Conservation (phyloP, 2,888 invertebrate genomes). For the Drosophila eohydei region DNA sequence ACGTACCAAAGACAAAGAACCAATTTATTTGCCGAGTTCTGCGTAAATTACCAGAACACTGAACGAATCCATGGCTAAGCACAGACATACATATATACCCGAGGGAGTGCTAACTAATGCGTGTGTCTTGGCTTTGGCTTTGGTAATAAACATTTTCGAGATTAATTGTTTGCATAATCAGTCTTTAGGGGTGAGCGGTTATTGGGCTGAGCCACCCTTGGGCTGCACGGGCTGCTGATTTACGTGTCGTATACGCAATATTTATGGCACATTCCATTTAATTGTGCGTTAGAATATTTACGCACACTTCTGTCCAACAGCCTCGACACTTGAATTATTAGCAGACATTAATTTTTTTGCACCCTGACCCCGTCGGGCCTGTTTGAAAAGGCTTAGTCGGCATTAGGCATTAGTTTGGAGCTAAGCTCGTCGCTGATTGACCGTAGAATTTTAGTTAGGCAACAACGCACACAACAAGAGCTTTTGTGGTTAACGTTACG, state of each 20-base stretch:
- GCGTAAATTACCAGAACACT: constrained; percentile 27
- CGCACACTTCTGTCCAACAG: constrained; percentile 44
- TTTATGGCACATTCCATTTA: constrained; percentile 78
- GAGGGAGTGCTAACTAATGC: constrained; percentile 50
- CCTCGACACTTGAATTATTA: constrained; percentile 68
- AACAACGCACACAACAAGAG: constrained; percentile 2
- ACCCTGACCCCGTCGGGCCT: background rate
- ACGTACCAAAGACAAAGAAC: constrained; percentile 50
- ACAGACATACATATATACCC: constrained; percentile 19
- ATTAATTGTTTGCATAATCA: constrained; percentile 76
- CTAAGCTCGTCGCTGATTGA: constrained; percentile 48
- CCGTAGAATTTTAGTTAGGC: constrained; percentile 50
- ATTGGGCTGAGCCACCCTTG: constrained; percentile 1
- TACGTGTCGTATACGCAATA: constrained; percentile 74
- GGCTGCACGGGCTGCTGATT: constrained; percentile 50
- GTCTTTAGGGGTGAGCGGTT: constrained; percentile 20
- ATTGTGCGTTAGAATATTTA: constrained; percentile 77
- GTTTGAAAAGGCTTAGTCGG: constrained; percentile 39
- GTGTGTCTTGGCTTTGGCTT: constrained; percentile 11
- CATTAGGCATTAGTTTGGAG: constrained; percentile 39
- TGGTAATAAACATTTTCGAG: constrained; percentile 68
- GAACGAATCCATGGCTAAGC: background rate
- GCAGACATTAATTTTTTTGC: constrained; percentile 64
- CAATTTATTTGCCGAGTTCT: constrained; percentile 51
- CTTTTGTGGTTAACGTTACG: constrained; percentile 40